Percentiles rank a stretch among this genome's conserved stretches.
Conservation (phyloP, 1,140 invertebrate species). For the Amyelois transitella region DNA sequence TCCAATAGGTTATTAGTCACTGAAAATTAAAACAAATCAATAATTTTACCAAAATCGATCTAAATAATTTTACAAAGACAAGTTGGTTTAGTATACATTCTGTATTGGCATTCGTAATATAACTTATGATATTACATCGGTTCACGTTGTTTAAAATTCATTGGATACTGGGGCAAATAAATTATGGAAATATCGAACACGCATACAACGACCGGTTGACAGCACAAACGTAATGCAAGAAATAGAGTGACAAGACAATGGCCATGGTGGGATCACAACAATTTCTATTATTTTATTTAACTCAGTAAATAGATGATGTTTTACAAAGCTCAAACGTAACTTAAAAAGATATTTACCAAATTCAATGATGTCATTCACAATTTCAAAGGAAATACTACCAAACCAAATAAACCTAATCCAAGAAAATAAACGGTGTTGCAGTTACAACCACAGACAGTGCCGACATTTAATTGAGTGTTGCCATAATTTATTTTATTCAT, state of each 20-base stretch:
- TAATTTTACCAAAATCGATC: slow-evolving; percentile 30
- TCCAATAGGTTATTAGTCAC: slow-evolving; percentile 38
- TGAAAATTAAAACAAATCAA: slow-evolving; percentile 40
- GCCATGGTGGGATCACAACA: background rate
- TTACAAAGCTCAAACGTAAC: background rate
- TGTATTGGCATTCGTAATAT: background rate
- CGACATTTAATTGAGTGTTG: background rate
- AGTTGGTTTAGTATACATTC: too few species aligned
- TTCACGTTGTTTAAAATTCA: background rate
- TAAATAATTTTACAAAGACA: background rate
- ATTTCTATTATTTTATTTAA: background rate
- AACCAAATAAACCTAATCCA: background rate
- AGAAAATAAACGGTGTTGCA: background rate
- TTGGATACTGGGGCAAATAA: slow-evolving; percentile 8
- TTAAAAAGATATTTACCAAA: background rate
- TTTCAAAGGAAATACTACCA: background rate
- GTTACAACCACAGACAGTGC: background rate
- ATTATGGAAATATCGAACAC: slow-evolving; percentile 17
- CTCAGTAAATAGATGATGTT: background rate
- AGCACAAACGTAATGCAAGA: slow-evolving; percentile 8
- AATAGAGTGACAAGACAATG: slow-evolving; percentile 18
- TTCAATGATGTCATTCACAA: background rate
- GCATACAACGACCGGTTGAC: slow-evolving; percentile 22
- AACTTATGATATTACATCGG: background rate
- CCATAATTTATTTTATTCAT: background rate